Conservation (phyloP, 2,797 vertebrate species). For the Macropodus opercularis region DNA sequence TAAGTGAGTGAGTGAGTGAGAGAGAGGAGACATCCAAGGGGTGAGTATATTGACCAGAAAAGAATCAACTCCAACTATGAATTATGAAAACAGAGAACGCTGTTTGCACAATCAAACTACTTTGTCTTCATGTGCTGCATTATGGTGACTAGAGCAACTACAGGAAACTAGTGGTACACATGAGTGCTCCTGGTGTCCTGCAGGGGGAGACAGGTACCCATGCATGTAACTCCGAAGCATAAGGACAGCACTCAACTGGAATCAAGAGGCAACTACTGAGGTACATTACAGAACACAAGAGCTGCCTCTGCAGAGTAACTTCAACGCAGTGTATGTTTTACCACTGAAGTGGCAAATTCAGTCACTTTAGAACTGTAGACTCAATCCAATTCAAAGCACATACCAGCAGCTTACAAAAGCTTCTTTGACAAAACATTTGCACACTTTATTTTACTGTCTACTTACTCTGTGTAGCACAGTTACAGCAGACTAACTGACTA, state of each 20-base stretch:
- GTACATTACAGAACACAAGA: not conserved
- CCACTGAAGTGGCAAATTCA: constrained; percentile 13
- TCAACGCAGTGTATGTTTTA: constrained; percentile 5
- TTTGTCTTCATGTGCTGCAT: constrained; percentile 8
- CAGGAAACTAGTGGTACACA: not conserved
- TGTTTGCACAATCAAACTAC: not conserved
- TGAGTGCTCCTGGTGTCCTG: constrained; percentile 38
- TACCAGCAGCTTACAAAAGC: constrained; percentile 11
- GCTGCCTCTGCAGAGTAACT: constrained; percentile 13
- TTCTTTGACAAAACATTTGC: constrained; percentile 30
- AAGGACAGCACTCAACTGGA: constrained; percentile 3
- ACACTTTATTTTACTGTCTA: constrained; percentile 3
- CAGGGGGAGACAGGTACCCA: constrained; percentile 69
- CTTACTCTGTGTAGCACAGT: not conserved
- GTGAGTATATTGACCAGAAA: too few species aligned
- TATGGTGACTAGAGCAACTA: constrained; percentile 39
- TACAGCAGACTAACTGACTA: not conserved
- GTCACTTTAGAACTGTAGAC: constrained; percentile 18
- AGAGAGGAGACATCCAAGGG: too few species aligned
- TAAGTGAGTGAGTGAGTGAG: too few species aligned
- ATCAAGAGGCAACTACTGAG: constrained; percentile 16
- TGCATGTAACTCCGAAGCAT: not conserved
- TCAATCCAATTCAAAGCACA: constrained; percentile 3
- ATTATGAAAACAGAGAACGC: not conserved
- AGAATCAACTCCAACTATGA: too few species aligned